Evolutionary conservation across 2,888 invertebrate genomes (phyloP).

Genomic region (Standfussiana lucernea): DNA sequence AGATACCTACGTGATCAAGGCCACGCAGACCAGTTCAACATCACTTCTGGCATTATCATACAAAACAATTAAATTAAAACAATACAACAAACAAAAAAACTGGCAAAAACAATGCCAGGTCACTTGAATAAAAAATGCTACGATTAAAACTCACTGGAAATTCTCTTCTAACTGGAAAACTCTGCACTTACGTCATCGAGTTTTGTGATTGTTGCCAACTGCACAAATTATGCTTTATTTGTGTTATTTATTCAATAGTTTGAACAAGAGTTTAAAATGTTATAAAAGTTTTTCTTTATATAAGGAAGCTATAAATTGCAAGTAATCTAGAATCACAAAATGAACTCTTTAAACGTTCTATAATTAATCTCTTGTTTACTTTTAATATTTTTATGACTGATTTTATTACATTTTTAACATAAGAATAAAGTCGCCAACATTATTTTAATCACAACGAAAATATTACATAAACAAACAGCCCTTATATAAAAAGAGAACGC

Average conservation of each 20-base stretch:
- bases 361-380: constrained; percentile 29
- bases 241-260: constrained; percentile 21
- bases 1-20: constrained; percentile 55
- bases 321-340: constrained; percentile 31
- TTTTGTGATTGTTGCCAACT: constrained; percentile 40
- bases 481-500: background rate
- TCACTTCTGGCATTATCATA: constrained; percentile 25
- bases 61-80: constrained; percentile 46
- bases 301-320: constrained; percentile 29
- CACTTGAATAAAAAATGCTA: constrained; percentile 23
- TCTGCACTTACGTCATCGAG: constrained; percentile 6
- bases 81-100: constrained; percentile 35
- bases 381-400: constrained; percentile 15
- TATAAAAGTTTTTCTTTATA: background rate
- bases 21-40: constrained; percentile 15
- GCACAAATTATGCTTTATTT: constrained; percentile 8
- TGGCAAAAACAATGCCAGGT: constrained; percentile 20
- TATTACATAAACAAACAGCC: background rate
- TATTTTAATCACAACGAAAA: background rate
- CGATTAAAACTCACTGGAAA: constrained; percentile 45
- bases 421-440: background rate
- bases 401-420: background rate
- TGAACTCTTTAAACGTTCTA: constrained; percentile 7
- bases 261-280: constrained; percentile 8
- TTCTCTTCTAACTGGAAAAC: background rate